These are phyloP conservation scores for Paguma larvata DNA, from an alignment of 2,797 vertebrate species.

Conservation along the genomic window DNA sequence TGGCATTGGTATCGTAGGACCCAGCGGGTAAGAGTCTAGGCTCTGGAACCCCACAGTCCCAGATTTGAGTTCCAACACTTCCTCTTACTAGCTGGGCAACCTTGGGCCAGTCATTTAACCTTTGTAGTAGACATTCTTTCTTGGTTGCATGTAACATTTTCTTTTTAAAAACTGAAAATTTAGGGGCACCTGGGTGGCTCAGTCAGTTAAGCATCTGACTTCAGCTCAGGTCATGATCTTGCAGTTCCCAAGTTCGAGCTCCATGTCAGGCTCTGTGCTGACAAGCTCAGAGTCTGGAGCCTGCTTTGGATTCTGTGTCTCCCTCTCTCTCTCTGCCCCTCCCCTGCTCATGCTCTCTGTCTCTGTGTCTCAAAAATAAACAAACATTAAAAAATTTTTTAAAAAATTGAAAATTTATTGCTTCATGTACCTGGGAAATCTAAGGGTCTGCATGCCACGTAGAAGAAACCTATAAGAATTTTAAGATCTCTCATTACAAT, in stretches of 20 bases:
- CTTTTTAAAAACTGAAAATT: slow-evolving; percentile 36
- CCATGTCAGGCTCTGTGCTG: too few relatives aligned
- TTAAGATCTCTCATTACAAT: not conserved
- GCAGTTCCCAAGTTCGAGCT: too few relatives aligned
- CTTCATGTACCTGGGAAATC: not conserved
- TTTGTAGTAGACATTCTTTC: not conserved
- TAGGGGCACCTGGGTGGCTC: too few relatives aligned
- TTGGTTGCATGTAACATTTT: slow-evolving; percentile 31
- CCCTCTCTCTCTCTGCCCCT: too few relatives aligned
- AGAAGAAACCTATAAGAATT: not conserved
- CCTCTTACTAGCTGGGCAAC: not conserved
- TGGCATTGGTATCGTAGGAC: too few relatives aligned
- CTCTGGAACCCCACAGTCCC: not conserved
- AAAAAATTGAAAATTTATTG: slow-evolving; percentile 32
- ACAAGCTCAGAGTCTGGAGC: too few relatives aligned
- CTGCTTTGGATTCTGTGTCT: too few relatives aligned
- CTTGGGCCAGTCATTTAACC: not conserved
- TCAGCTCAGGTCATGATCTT: too few relatives aligned
- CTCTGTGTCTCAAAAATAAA: too few relatives aligned
- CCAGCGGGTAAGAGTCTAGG: not conserved
- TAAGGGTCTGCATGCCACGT: not conserved
- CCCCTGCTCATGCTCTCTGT: too few relatives aligned
- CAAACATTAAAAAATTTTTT: not conserved
- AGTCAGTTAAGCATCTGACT: too few relatives aligned
- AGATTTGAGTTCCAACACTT: slow-evolving; percentile 22